Evolutionary conservation across 2,888 invertebrate species (phyloP), one percentile per base, ranked within the genome.

Genomic region (Rhagophthalmus giganteus): DNA sequence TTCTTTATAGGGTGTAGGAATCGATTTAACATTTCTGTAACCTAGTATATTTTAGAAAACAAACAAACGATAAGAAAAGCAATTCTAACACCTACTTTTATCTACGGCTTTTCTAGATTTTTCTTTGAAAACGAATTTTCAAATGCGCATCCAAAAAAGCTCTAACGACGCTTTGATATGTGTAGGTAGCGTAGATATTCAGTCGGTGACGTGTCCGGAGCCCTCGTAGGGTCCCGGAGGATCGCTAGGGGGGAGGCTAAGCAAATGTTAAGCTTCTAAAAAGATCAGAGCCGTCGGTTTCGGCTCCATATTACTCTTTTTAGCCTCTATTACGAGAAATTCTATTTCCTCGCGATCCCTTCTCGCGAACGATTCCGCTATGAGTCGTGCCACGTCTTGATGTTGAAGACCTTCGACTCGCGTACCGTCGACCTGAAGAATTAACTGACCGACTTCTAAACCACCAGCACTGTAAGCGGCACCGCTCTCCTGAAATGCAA

Each of bases 381-480:
- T 94, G 57, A 93, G 81, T 64, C 91, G 83, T 38, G 95, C 96
- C 53, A 94, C 93, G 68, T 94, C 91, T 77, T 89, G 89, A 74
- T 94, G 94, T 66, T 88, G 88, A 72, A 93, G 79, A 49, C 90
- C 89, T 72, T 85, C 83, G 50, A 87, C 86, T 48, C 84, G 79
- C 55, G 83, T 87, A 10, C 94, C 94, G 78, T 71, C 84, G 83
- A 56, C 93, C 74, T 94, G 93, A 60, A 96, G 81, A 68, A 97
- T 94, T 60, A 95, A 81, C 77, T 96, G 95, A 50, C 96, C 96
- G 58, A 94, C 93, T 75, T 94, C 91, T 60, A 97, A 79, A 52
- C 94, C 94, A 28, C 94, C 94, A 33, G 94, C 92, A 72, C 90
- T 89, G 74, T 85, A 91, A 30, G 96, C 96, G 52, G 95, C 94